Conservation (phyloP, 2,797 vertebrate genomes). For the Anolis apletophallus region DNA sequence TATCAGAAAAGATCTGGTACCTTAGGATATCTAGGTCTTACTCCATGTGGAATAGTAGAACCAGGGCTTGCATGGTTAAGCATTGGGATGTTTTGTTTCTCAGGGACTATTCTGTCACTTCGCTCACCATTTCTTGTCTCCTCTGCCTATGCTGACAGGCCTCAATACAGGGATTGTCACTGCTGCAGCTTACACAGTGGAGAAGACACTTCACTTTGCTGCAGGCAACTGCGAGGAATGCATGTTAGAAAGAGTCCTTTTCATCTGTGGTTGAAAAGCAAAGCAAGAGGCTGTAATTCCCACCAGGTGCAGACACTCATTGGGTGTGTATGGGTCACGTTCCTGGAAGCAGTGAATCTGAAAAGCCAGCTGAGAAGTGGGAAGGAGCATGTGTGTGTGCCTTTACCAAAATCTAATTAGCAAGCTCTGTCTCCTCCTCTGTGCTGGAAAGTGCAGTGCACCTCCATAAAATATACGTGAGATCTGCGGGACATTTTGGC, state of each 20-base stretch:
- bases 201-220: constrained; percentile 56
- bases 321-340: constrained; percentile 45
- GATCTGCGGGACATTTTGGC: constrained; percentile 63
- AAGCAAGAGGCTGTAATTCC: constrained; percentile 66
- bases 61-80: too few relatives aligned
- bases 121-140: background rate
- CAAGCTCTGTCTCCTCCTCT: constrained; percentile 64
- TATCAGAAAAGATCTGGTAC: too few relatives aligned
- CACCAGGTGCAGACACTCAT: constrained; percentile 59
- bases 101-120: too few relatives aligned
- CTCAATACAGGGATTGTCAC: constrained; percentile 28
- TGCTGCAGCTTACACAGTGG: constrained; percentile 31
- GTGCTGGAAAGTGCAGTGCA: constrained; percentile 64
- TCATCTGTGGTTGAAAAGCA: constrained; percentile 72
- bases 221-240: constrained; percentile 51
- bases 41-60: too few relatives aligned
- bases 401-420: constrained; percentile 66
- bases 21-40: too few relatives aligned
- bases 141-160: background rate
- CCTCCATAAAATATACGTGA: constrained; percentile 72
- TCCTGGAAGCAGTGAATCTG: constrained; percentile 62
- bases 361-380: constrained; percentile 63
- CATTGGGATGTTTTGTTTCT: too few relatives aligned
- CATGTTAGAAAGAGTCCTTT: constrained; percentile 72
- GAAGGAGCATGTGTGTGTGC: constrained; percentile 52